Evolutionary conservation across 2,888 invertebrate genomes (phyloP).

Genomic region (Drosophila mimica): DNA sequence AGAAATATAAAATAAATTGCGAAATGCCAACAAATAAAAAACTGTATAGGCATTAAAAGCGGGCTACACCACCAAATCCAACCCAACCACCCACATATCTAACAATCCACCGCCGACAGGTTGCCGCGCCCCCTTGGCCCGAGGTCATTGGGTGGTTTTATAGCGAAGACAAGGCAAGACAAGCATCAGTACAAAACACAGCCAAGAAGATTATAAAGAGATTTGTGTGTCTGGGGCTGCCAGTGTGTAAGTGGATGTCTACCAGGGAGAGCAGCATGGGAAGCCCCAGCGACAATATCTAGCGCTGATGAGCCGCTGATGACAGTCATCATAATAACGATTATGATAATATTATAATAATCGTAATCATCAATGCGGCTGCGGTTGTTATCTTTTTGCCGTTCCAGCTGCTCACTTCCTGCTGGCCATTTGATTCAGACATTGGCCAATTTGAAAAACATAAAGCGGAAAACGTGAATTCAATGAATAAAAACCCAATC

Average conservation of each 20-base stretch:
- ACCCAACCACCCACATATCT: constrained; percentile 5
- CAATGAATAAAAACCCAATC: constrained; percentile 4
- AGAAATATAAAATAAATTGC: constrained; percentile 75
- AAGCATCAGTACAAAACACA: constrained; percentile 1
- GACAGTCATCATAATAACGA: constrained; percentile 74
- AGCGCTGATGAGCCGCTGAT: constrained; percentile 69
- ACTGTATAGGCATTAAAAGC: constrained; percentile 54
- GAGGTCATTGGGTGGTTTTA: constrained; percentile 43
- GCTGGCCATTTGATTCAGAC: constrained; percentile 12
- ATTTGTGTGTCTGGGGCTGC: constrained; percentile 63
- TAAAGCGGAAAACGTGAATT: constrained; percentile 2
- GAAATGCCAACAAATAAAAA: constrained; percentile 73
- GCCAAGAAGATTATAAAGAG: constrained; percentile 69
- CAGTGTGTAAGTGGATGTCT: constrained; percentile 2
- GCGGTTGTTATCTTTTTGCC: constrained; percentile 27
- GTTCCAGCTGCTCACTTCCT: constrained; percentile 13
- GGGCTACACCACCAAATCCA: neutral
- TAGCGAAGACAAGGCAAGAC: constrained; percentile 14
- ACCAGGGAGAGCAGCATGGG: neutral
- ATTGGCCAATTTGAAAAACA: constrained; percentile 28
- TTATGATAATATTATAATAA: constrained; percentile 70
- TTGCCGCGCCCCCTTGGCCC: constrained; percentile 39
- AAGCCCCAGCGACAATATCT: neutral
- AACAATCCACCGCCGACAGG: constrained; percentile 16
- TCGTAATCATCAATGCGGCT: constrained; percentile 57